phyloP scores from a whole-genome alignment of 1,140 invertebrate genomes.

The Orchesella cincta region DNA sequence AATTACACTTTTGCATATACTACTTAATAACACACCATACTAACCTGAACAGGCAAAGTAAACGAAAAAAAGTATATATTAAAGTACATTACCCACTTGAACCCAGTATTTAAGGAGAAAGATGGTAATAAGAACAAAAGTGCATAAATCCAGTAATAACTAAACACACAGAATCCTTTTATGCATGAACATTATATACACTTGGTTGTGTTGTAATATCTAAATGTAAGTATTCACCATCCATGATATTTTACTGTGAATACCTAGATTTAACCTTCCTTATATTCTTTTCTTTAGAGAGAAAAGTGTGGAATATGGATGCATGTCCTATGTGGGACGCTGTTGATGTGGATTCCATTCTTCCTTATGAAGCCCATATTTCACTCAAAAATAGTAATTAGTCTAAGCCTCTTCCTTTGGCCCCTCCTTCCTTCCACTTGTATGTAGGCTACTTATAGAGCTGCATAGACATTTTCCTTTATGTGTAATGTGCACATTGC shows the following conservation, averaged over 20 bases:
- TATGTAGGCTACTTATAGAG: neutral
- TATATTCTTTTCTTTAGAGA: neutral
- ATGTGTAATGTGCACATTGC: too few species aligned
- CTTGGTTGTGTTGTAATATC: too few species aligned
- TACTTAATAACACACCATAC: too few species aligned
- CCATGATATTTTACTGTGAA: neutral
- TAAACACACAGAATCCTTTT: too few species aligned
- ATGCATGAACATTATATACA: too few species aligned
- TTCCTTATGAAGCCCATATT: conserved; percentile 47
- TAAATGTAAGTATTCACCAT: neutral
- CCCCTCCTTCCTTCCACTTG: conserved; percentile 4
- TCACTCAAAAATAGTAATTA: conserved; percentile 50
- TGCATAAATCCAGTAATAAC: too few species aligned
- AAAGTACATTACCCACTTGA: too few species aligned
- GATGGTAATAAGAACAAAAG: too few species aligned
- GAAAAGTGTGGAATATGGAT: neutral
- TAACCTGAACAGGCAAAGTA: too few species aligned
- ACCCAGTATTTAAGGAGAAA: too few species aligned
- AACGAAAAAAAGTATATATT: too few species aligned
- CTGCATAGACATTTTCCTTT: neutral
- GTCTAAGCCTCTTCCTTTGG: conserved; percentile 42
- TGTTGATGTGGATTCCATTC: conserved; percentile 32
- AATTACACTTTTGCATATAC: too few species aligned
- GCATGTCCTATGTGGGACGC: neutral
- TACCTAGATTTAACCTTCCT: neutral